phyloP scores from a whole-genome alignment of 1,140 invertebrate species.

The Stegodyphus mimosarum region DNA sequence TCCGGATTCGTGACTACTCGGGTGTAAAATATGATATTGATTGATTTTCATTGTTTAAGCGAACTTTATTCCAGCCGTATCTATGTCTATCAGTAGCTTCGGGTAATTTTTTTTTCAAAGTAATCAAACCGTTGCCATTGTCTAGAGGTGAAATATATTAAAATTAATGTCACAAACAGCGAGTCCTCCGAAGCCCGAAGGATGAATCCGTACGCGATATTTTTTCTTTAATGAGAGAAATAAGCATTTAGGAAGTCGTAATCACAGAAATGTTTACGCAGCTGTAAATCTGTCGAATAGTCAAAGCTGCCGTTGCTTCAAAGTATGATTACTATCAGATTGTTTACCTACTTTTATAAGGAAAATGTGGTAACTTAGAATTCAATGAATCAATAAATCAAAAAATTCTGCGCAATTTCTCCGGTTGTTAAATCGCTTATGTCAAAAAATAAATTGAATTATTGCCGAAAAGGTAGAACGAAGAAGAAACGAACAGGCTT shows the following conservation, averaged over 20 bases:
- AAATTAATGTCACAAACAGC: constrained; percentile 18
- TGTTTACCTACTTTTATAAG: too few species aligned
- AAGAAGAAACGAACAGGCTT: too few species aligned
- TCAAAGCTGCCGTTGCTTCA: too few species aligned
- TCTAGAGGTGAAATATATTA: constrained; percentile 29
- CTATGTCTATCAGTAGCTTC: not conserved
- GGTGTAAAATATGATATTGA: constrained; percentile 48
- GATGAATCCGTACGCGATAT: not conserved
- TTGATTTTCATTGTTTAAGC: constrained; percentile 49
- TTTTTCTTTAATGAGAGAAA: constrained; percentile 16
- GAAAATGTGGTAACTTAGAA: too few species aligned
- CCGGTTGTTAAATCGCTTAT: too few species aligned
- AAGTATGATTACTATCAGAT: too few species aligned
- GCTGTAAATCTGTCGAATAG: too few species aligned
- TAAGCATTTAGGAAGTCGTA: constrained; percentile 17
- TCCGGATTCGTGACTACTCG: constrained; percentile 14
- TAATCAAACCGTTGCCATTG: constrained; percentile 1
- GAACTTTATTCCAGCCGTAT: constrained; percentile 17
- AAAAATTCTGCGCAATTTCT: too few species aligned
- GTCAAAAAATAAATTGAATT: too few species aligned
- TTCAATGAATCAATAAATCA: too few species aligned
- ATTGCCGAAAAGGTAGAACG: too few species aligned
- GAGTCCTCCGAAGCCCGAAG: not conserved
- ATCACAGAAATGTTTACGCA: too few species aligned
- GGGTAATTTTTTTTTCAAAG: not conserved